phyloP scores from a whole-genome alignment of 1,140 invertebrate genomes.

The Carposina sasakii region DNA sequence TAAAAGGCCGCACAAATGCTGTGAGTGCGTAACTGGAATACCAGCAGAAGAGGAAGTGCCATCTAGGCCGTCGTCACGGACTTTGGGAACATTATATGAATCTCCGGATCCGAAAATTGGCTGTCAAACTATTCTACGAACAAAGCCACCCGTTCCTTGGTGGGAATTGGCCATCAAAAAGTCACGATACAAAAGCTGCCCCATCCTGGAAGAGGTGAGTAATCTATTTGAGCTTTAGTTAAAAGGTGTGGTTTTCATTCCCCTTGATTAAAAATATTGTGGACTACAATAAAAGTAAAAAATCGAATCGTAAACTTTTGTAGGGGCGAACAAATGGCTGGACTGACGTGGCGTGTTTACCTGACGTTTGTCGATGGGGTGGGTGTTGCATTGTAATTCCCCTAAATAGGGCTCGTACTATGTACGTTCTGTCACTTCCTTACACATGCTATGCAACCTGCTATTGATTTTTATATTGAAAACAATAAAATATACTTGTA shows the following conservation, averaged over 20 bases:
- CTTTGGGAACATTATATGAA: constrained; percentile 68
- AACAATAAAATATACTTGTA: too few species aligned
- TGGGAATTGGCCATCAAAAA: constrained; percentile 87
- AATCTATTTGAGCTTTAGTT: constrained; percentile 26
- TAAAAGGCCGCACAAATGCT: constrained; percentile 67
- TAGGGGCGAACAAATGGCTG: constrained; percentile 32
- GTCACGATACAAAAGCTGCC: constrained; percentile 81
- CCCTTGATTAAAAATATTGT: constrained; percentile 13
- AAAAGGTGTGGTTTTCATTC: constrained; percentile 23
- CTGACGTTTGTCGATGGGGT: constrained; percentile 20
- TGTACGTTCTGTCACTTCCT: too few species aligned
- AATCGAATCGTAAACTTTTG: constrained; percentile 26
- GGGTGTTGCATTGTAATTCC: too few species aligned
- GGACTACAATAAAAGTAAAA: constrained; percentile 24
- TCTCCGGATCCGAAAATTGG: constrained; percentile 75
- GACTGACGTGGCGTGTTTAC: constrained; percentile 32
- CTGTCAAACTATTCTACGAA: constrained; percentile 75
- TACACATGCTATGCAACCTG: too few species aligned
- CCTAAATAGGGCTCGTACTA: too few species aligned
- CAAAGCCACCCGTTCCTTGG: constrained; percentile 83
- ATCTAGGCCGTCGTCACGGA: constrained; percentile 40
- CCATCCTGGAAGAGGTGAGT: constrained; percentile 76
- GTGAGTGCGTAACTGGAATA: constrained; percentile 68
- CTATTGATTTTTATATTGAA: too few species aligned
- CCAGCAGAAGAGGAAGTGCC: constrained; percentile 44